Conservation (phyloP, 2,113 vertebrate genomes). For the Cromileptes altivelis region DNA sequence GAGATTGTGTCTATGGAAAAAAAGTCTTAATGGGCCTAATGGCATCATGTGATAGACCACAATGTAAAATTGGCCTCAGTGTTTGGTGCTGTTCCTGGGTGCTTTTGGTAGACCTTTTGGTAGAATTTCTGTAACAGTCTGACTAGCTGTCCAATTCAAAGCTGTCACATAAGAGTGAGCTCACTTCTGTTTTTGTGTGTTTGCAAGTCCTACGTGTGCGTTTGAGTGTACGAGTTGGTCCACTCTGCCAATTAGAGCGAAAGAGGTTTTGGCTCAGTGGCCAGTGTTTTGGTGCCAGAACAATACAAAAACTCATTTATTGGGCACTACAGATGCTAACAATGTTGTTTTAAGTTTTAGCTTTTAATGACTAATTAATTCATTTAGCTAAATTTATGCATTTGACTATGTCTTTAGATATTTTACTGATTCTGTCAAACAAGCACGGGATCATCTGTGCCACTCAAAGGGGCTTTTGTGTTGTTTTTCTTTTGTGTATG, state of each 20-base stretch:
- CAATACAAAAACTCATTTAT: constrained; percentile 50
- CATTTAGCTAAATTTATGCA: background rate
- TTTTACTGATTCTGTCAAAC: background rate
- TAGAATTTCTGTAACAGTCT: background rate
- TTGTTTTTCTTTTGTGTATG: background rate
- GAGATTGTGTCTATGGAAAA: too few relatives aligned
- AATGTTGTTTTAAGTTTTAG: background rate
- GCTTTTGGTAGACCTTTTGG: background rate
- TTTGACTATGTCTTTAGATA: too few relatives aligned
- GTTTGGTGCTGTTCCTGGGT: too few relatives aligned
- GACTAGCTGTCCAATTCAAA: background rate
- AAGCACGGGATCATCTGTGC: background rate
- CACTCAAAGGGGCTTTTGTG: constrained; percentile 8
- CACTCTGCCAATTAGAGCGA: constrained; percentile 65
- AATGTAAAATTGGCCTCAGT: too few relatives aligned
- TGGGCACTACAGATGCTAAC: background rate
- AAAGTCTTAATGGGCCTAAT: too few relatives aligned
- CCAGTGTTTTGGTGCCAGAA: constrained; percentile 34
- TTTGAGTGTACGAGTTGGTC: constrained; percentile 32
- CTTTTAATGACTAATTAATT: background rate
- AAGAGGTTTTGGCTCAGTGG: constrained; percentile 59
- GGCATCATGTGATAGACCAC: too few relatives aligned
- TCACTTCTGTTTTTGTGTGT: background rate
- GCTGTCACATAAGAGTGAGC: background rate
- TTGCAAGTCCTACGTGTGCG: background rate